A percentile compares a stretch with the other conserved stretches of the same genome.
These are phyloP conservation scores for Agelastica alni DNA, from an alignment of 2,888 invertebrate genomes.

Conservation along the genomic window DNA sequence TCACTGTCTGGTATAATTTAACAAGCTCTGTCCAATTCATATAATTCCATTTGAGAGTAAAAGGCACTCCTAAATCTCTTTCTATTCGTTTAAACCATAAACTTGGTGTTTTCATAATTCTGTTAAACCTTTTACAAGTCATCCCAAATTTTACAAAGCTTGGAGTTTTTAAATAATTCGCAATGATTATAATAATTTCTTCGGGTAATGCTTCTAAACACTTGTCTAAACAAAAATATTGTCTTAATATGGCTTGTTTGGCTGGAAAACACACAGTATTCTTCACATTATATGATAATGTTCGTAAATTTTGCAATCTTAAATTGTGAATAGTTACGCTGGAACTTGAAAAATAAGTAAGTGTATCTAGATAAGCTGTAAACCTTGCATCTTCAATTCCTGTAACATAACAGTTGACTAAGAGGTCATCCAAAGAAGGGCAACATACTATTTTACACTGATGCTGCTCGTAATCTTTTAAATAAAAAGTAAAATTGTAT, in stretches of 20 bases:
- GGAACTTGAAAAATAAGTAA: slow-evolving; percentile 45
- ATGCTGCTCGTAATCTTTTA: slow-evolving; percentile 40
- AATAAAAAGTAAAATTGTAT: slow-evolving; percentile 43
- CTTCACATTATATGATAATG: slow-evolving; percentile 49
- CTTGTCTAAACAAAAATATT: slow-evolving; percentile 30
- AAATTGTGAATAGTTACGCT: slow-evolving; percentile 23
- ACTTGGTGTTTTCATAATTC: slow-evolving; percentile 35
- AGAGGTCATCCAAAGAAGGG: slow-evolving; percentile 44
- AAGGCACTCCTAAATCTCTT: slow-evolving; percentile 18
- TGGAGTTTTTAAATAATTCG: slow-evolving; percentile 39
- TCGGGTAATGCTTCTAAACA: slow-evolving; percentile 53
- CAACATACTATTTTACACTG: slow-evolving; percentile 45
- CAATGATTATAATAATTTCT: slow-evolving; percentile 53
- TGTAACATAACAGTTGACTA: slow-evolving; percentile 49
- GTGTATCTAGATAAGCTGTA: slow-evolving; percentile 46
- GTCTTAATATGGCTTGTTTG: slow-evolving; percentile 38
- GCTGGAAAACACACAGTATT: slow-evolving; percentile 46
- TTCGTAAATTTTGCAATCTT: slow-evolving; percentile 48
- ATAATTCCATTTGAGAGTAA: slow-evolving; percentile 1
- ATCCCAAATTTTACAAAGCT: slow-evolving; percentile 39
- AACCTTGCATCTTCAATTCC: slow-evolving; percentile 34
- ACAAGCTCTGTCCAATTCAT: slow-evolving; percentile 17
- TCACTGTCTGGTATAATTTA: slow-evolving; percentile 34
- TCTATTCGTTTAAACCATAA: slow-evolving; percentile 35
- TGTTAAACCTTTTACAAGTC: slow-evolving; percentile 42